phyloP scores from a whole-genome alignment of 2,888 invertebrate species.

The Diarsia mendica region DNA sequence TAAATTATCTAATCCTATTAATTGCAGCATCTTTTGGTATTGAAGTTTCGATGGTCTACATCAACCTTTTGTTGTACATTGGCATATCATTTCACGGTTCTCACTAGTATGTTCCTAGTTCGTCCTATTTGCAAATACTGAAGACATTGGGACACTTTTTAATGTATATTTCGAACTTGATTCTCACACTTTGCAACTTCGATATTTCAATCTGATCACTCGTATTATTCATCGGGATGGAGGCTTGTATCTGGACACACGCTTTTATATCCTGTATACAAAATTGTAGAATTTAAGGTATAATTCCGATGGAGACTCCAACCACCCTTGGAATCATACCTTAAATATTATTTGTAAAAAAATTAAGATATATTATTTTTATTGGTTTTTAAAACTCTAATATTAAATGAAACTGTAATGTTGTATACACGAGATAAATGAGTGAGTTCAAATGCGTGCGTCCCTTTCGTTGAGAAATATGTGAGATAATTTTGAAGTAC shows the following conservation, averaged over 20 bases:
- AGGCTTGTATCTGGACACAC: slow-evolving; percentile 46
- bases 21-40: not conserved
- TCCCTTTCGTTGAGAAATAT: slow-evolving; percentile 33
- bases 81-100: slow-evolving; percentile 27
- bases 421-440: slow-evolving; percentile 41
- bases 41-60: slow-evolving; percentile 1
- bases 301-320: not conserved
- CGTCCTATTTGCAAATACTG: slow-evolving; percentile 21
- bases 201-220: slow-evolving; percentile 39
- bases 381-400: not conserved
- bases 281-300: slow-evolving; percentile 28
- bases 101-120: slow-evolving; percentile 44
- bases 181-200: slow-evolving; percentile 20
- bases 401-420: slow-evolving; percentile 29
- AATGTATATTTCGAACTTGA: slow-evolving; percentile 22
- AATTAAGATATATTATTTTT: not conserved
- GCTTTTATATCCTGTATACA: slow-evolving; percentile 47
- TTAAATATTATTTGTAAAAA: not conserved
- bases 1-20: not conserved
- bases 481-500: slow-evolving; percentile 40
- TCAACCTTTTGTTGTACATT: slow-evolving; percentile 7
- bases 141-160: slow-evolving; percentile 45
- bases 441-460: slow-evolving; percentile 38
- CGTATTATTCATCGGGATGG: slow-evolving; percentile 24
- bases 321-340: slow-evolving; percentile 10